Evolutionary conservation across 2,888 invertebrate genomes (phyloP).

Genomic region (Volucella zonaria): DNA sequence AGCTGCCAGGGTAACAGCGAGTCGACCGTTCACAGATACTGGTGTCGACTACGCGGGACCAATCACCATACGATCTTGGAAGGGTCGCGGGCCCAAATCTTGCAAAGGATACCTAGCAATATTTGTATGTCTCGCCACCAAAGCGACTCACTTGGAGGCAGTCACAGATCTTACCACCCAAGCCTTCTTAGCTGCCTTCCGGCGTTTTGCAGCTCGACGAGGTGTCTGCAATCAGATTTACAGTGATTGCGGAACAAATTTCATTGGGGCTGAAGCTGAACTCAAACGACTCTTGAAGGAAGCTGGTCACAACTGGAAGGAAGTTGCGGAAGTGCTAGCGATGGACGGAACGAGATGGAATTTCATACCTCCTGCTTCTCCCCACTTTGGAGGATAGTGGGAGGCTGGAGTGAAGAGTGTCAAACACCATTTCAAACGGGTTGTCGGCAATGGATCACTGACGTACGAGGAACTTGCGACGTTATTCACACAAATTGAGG

Average conservation of each 20-base stretch:
- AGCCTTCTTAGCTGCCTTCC: slow-evolving; percentile 75
- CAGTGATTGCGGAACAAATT: slow-evolving; percentile 77
- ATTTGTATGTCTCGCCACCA: slow-evolving; percentile 75
- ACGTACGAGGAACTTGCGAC: too few relatives aligned
- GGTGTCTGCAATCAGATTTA: slow-evolving; percentile 74
- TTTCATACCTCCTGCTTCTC: slow-evolving; percentile 73
- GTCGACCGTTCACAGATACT: too few relatives aligned
- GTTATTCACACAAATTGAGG: slow-evolving; percentile 72
- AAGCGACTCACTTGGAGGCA: slow-evolving; percentile 66
- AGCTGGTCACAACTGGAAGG: not conserved
- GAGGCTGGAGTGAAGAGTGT: slow-evolving; percentile 36
- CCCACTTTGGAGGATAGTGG: slow-evolving; percentile 45
- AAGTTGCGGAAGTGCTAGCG: not conserved
- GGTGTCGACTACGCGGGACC: slow-evolving; percentile 74
- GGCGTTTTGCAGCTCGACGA: slow-evolving; percentile 75
- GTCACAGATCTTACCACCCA: slow-evolving; percentile 68
- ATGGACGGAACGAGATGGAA: slow-evolving; percentile 75
- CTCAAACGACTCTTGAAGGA: slow-evolving; percentile 13
- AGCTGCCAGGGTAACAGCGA: slow-evolving; percentile 25
- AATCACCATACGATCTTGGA: slow-evolving; percentile 49
- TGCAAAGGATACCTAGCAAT: slow-evolving; percentile 75
- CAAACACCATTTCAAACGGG: slow-evolving; percentile 25
- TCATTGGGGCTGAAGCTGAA: slow-evolving; percentile 75
- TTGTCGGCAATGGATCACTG: too few relatives aligned
- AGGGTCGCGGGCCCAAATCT: slow-evolving; percentile 61